These are phyloP conservation scores for Chloroclystis v-ata DNA, from an alignment of 2,888 invertebrate genomes.

Conservation along the genomic window DNA sequence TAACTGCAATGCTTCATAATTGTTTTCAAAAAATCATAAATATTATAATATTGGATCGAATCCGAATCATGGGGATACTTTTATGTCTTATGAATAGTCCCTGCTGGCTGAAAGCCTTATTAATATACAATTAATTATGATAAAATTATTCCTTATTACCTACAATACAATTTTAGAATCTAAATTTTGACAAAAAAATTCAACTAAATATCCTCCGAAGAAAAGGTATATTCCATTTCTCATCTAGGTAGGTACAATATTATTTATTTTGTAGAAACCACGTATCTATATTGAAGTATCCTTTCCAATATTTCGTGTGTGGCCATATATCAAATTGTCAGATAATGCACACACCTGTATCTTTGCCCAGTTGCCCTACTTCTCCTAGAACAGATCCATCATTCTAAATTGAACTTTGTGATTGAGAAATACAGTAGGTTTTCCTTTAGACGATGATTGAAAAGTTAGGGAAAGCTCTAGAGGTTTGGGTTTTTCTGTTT, in stretches of 20 bases:
- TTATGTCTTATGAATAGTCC: too few relatives aligned
- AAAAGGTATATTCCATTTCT: too few relatives aligned
- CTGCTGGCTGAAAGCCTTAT: too few relatives aligned
- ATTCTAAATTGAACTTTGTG: background rate
- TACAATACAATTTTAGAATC: too few relatives aligned
- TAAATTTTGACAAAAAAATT: too few relatives aligned
- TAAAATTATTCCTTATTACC: too few relatives aligned
- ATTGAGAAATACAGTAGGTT: background rate
- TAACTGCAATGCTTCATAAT: too few relatives aligned
- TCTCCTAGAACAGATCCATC: constrained; percentile 33
- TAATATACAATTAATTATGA: too few relatives aligned
- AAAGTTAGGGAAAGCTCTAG: constrained; percentile 32
- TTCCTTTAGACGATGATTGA: background rate
- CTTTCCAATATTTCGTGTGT: constrained; percentile 40
- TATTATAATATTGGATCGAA: too few relatives aligned
- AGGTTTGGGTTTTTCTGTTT: constrained; percentile 49
- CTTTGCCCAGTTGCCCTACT: constrained; percentile 46
- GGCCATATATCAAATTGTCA: constrained; percentile 52
- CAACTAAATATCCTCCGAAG: too few relatives aligned
- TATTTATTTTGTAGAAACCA: constrained; percentile 30
- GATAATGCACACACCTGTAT: constrained; percentile 51
- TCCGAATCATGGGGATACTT: too few relatives aligned
- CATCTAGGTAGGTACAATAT: background rate
- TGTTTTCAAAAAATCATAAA: too few relatives aligned
- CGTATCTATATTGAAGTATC: constrained; percentile 39